Percentiles rank a stretch among this genome's conserved stretches.
These are phyloP conservation scores for Sylvicola cinctus DNA, from an alignment of 2,888 invertebrate species.

Conservation along the genomic window DNA sequence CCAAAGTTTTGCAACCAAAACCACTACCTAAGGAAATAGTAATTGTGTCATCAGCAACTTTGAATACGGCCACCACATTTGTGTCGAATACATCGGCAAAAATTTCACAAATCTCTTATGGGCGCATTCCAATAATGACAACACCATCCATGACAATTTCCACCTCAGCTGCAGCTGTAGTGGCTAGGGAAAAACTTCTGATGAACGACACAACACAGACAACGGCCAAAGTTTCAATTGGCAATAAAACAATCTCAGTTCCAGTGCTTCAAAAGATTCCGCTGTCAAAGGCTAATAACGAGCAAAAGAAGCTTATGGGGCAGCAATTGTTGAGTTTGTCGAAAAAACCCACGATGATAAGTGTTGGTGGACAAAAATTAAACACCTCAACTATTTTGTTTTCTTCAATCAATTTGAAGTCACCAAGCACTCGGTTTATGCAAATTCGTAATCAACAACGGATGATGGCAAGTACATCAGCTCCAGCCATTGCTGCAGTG, in stretches of 20 bases:
- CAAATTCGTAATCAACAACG: constrained; percentile 8
- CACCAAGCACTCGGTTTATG: constrained; percentile 25
- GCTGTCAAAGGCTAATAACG: constrained; percentile 12
- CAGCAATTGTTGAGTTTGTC: constrained; percentile 14
- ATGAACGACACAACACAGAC: constrained; percentile 35
- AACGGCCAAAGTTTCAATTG: constrained; percentile 28
- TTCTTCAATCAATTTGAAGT: constrained; percentile 18
- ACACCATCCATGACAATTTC: constrained; percentile 5
- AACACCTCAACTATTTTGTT: constrained; percentile 20
- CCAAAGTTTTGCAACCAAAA: no score
- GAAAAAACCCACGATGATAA: constrained; percentile 14
- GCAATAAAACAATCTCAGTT: constrained; percentile 25
- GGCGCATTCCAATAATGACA: constrained; percentile 6
- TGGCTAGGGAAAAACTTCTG: constrained; percentile 28
- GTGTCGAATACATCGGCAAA: constrained; percentile 4
- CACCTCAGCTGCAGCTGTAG: constrained; percentile 20
- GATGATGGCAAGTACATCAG: constrained; percentile 12
- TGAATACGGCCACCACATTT: constrained; percentile 6
- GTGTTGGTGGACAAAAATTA: constrained; percentile 16
- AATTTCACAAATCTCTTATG: not conserved
- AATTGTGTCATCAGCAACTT: no score
- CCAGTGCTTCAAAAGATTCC: constrained; percentile 18
- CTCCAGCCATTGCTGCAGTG: not conserved
- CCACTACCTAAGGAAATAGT: no score
- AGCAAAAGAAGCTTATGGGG: constrained; percentile 11